Base-by-base conservation (phyloP, 30 jellyfish, hydroid and myxozoan species). In the Mastigias papua region DNA sequence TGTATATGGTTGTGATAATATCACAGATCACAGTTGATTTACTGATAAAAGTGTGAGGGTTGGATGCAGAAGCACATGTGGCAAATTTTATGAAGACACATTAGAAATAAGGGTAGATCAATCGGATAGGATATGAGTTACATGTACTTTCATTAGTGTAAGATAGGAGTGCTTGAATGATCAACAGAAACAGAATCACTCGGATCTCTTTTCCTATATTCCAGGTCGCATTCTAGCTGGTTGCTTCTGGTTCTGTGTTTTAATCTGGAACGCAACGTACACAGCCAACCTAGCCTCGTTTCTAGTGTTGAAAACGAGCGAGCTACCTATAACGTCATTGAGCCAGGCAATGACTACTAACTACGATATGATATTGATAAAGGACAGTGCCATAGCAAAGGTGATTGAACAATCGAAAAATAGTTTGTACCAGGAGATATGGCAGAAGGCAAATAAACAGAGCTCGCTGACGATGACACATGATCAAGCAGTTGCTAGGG, bases 221-320 rank as follows among this genome's bases (percentile, higher is more conserved):
- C 21, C 35, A 83, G 92, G 92, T 21, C 85, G 92, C 29, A 83
- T 83, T 25, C 80, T 83, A 10, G 86, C 92, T 83, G 85, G 86
- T 28, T 83, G 92, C 34, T 83, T 67, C 78, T 83, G 92, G 92
- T 83, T 83, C 65, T 83, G 92, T 83, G 86, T 83, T 29, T 21
- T 83, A 66, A 70, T 83, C 0, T 83, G 92, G 92, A 83, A 83
- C 69, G 92, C 92, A 15, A 83, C 92, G 58, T 83, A 83, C 54
- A 83, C 92, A 69, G 92, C 92, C 17, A 83, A 83, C 50, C 69
- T 83, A 70, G 92, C 92, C 86, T 83, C 92, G 92, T 83, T 83
- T 54, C 86, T 83, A 68, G 86, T 71, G n/a, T 54, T 83, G 76
- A 83, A 83, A 50, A 71, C 73, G 68, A 70, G 63, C 66, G 75